Evolutionary conservation across 2,888 invertebrate genomes (phyloP).

Genomic region (Argynnis bischoffii): DNA sequence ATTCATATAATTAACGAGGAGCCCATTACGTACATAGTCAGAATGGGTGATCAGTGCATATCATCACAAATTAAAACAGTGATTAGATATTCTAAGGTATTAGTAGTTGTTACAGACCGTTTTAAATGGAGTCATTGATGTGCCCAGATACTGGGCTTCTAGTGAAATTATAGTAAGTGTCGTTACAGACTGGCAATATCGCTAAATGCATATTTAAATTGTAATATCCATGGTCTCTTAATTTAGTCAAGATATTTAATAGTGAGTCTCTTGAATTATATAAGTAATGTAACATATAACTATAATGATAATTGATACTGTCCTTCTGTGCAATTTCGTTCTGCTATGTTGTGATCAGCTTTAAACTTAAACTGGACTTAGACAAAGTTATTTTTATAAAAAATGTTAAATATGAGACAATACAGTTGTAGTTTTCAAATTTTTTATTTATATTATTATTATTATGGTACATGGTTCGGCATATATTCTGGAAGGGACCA

Average conservation of each 20-base stretch:
- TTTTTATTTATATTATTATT: conserved; percentile 51
- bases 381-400: conserved; percentile 77
- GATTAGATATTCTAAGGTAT: conserved; percentile 81
- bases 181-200: conserved; percentile 81
- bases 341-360: conserved; percentile 80
- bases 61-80: conserved; percentile 82
- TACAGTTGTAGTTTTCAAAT: conserved; percentile 73
- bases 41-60: conserved; percentile 80
- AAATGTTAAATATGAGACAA: conserved; percentile 77
- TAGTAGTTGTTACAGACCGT: conserved; percentile 80
- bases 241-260: conserved; percentile 82
- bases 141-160: conserved; percentile 77
- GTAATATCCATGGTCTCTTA: conserved; percentile 80
- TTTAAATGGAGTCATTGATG: conserved; percentile 79
- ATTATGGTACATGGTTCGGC: conserved; percentile 62
- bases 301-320: conserved; percentile 68
- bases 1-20: conserved; percentile 62
- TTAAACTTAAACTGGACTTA: conserved; percentile 76
- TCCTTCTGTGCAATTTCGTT: conserved; percentile 78
- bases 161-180: conserved; percentile 81
- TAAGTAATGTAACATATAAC: conserved; percentile 75
- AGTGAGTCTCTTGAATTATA: conserved; percentile 78
- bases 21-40: conserved; percentile 53
- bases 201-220: conserved; percentile 79
- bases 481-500: conserved; percentile 78